These are phyloP conservation scores for Meles meles DNA, from an alignment of 2,113 vertebrate species.

Conservation along the genomic window DNA sequence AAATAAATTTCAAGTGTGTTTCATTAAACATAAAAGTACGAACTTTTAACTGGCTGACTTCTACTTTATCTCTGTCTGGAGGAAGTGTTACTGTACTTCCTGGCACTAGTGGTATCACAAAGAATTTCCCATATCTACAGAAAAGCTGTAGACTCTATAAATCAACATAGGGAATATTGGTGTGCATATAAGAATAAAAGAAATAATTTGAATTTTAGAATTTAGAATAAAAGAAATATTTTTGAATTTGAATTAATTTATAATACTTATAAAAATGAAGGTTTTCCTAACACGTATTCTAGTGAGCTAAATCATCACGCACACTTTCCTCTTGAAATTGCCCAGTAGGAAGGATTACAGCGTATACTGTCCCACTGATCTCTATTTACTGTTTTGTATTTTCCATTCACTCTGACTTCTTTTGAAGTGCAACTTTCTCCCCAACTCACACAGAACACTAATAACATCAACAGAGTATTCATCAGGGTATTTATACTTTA, in stretches of 20 bases:
- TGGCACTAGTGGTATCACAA: fast-evolving
- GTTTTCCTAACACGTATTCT: background rate
- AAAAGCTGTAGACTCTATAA: background rate
- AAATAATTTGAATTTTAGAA: background rate
- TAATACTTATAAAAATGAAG: background rate
- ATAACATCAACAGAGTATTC: constrained; percentile 59
- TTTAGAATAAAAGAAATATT: background rate
- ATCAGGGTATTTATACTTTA: constrained; percentile 53
- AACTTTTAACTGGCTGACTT: background rate
- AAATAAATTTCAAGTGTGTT: background rate
- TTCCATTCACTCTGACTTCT: constrained; percentile 65
- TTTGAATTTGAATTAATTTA: background rate
- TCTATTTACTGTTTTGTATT: constrained; percentile 36
- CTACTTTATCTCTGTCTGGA: background rate
- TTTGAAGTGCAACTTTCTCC: constrained; percentile 63
- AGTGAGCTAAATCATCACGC: background rate
- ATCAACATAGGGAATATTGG: background rate
- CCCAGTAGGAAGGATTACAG: constrained; percentile 14
- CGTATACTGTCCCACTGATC: constrained; percentile 26
- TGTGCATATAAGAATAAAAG: background rate
- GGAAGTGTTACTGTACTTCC: fast-evolving
- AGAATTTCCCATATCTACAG: background rate
- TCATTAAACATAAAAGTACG: background rate
- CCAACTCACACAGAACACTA: constrained; percentile 59
- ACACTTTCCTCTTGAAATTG: constrained; percentile 17